Conservation (phyloP, 1,140 invertebrate genomes). For the Lepidurus packardi region DNA sequence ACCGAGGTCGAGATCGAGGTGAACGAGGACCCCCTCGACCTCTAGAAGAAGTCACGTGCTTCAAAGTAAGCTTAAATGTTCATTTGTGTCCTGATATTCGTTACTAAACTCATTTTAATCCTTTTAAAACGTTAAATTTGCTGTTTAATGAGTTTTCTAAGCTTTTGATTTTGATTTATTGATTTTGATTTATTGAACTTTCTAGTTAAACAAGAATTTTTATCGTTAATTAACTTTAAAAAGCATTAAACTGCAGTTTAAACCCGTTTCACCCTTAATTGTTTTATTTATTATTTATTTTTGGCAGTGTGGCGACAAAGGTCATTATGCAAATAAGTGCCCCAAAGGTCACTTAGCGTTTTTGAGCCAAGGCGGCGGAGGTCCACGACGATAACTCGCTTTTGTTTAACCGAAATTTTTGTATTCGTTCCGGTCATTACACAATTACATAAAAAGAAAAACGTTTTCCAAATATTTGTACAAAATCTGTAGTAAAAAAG, state of each 20-base stretch:
- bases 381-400: background rate
- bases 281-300: constrained; percentile 38
- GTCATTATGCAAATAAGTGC: constrained; percentile 99
- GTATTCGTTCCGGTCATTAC: constrained; percentile 1
- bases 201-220: background rate
- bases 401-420: background rate
- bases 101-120: constrained; percentile 5
- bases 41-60: constrained; percentile 90
- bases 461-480: background rate
- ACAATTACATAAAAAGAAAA: background rate
- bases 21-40: constrained; percentile 47
- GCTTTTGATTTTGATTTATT: too few relatives aligned
- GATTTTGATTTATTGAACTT: too few relatives aligned
- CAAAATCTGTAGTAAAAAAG: background rate
- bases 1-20: constrained; percentile 39
- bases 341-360: constrained; percentile 95
- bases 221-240: background rate
- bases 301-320: constrained; percentile 87
- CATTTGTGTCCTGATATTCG: constrained; percentile 11
- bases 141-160: background rate
- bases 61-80: constrained; percentile 55
- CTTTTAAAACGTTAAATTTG: background rate
- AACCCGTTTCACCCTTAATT: background rate
- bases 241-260: background rate
- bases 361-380: constrained; percentile 57